Evolutionary conservation across 2,113 vertebrate species (phyloP).

Genomic region (Plecturocebus donacophilus): DNA sequence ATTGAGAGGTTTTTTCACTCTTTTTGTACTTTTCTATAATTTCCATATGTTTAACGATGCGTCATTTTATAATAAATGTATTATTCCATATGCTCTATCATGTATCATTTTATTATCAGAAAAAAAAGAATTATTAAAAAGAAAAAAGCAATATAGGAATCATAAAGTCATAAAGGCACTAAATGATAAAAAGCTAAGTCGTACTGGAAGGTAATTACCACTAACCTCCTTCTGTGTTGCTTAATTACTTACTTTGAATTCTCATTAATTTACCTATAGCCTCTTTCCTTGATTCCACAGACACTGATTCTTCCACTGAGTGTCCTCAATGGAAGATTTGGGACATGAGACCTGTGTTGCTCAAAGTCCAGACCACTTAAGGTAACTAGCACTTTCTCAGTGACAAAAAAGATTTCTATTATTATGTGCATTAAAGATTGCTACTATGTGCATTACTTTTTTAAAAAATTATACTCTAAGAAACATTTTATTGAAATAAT

Average conservation of each 20-base stretch:
- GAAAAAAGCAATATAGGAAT: not conserved
- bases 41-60: not conserved
- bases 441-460: not conserved
- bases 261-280: not conserved
- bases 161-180: not conserved
- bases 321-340: not conserved
- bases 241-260: not conserved
- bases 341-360: not conserved
- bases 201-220: not conserved
- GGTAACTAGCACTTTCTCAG: not conserved
- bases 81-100: not conserved
- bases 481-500: not conserved
- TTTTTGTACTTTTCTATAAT: not conserved
- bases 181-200: not conserved
- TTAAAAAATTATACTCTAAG: not conserved
- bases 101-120: not conserved
- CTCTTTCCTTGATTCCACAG: not conserved
- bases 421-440: not conserved
- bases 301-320: not conserved
- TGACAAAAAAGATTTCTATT: not conserved
- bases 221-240: not conserved
- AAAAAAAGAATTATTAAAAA: not conserved
- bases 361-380: not conserved
- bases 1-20: not conserved
- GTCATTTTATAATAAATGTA: not conserved